phyloP scores from a whole-genome alignment of 2,113 vertebrate species.

The human (Homo sapiens) region DNA sequence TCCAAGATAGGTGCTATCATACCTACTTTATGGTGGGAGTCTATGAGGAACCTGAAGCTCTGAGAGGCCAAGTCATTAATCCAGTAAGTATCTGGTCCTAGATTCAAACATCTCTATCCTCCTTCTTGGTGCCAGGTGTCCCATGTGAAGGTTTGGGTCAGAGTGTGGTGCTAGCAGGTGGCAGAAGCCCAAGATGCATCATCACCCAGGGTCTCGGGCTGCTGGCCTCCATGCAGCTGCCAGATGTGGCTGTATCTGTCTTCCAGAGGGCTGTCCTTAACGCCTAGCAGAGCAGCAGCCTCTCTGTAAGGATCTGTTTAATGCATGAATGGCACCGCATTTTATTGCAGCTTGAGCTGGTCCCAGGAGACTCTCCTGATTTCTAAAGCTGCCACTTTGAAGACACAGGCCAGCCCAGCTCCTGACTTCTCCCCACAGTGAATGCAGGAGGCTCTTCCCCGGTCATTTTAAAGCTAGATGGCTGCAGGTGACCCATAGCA shows the following conservation, averaged over 20 bases:
- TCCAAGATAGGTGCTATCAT: too few species aligned
- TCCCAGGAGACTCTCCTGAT: not conserved
- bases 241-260: not conserved
- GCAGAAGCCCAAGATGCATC: not conserved
- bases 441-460: not conserved
- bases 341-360: not conserved
- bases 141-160: not conserved
- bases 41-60: not conserved
- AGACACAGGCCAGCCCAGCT: not conserved
- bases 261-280: not conserved
- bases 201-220: not conserved
- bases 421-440: not conserved
- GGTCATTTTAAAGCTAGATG: not conserved
- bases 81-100: not conserved
- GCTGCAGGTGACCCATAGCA: not conserved
- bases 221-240: not conserved
- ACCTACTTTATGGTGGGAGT: not conserved
- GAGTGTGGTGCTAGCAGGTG: too few species aligned
- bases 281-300: not conserved
- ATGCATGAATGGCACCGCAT: not conserved
- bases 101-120: not conserved
- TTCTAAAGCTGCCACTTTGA: not conserved
- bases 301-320: not conserved
- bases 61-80: not conserved
- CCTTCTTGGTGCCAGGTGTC: not conserved